Conservation (phyloP, 2,797 vertebrate species). For the Pseudopleuronectes americanus region DNA sequence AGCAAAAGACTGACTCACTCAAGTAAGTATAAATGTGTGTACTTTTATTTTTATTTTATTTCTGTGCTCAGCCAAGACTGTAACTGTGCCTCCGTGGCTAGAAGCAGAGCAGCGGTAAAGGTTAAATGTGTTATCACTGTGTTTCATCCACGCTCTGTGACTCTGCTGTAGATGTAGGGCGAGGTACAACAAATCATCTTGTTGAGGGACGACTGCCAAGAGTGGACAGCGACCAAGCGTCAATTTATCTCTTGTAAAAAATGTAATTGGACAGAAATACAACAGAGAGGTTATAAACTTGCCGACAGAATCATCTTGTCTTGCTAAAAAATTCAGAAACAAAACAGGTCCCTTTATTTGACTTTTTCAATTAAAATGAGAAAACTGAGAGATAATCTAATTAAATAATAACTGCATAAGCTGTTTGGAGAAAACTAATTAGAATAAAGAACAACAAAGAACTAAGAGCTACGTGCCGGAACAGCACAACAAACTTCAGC, state of each 20-base stretch:
- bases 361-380: conserved; percentile 56
- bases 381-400: conserved; percentile 54
- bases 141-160: neutral
- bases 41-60: conserved; percentile 1
- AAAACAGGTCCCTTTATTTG: conserved; percentile 34
- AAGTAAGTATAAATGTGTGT: conserved; percentile 1
- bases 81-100: neutral
- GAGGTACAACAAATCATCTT: neutral
- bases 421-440: conserved; percentile 43
- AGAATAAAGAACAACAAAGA: conserved; percentile 13
- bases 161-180: conserved; percentile 2
- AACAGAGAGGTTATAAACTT: neutral
- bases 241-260: neutral
- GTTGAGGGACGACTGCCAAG: too few relatives aligned
- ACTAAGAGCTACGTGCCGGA: conserved; percentile 14
- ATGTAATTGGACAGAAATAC: neutral
- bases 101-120: conserved; percentile 1
- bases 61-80: conserved; percentile 7
- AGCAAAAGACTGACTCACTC: neutral
- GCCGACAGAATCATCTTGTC: conserved; percentile 12
- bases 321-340: conserved; percentile 29
- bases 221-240: too few relatives aligned
- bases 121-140: conserved; percentile 14
- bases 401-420: conserved; percentile 57
- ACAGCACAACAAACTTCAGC: conserved; percentile 1